Conservation (phyloP, 2,888 invertebrate species). For the Scaptodrosophila latifasciaeformis region DNA sequence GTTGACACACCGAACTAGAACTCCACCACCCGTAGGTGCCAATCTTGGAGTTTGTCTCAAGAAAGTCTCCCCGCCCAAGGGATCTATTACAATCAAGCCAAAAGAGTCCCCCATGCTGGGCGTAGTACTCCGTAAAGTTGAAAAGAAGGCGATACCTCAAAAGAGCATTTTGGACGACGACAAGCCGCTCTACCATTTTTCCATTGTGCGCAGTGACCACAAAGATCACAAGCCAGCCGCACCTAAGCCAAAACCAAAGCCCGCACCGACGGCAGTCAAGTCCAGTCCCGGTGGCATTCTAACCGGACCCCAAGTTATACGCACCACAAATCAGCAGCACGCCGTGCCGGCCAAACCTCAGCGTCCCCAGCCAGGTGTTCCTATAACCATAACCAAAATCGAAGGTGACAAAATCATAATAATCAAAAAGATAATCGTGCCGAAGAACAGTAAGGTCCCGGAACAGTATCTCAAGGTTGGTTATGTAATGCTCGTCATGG, state of each 20-base stretch:
- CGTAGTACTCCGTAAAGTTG: constrained; percentile 73
- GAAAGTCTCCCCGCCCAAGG: constrained; percentile 70
- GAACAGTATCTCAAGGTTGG: constrained; percentile 74
- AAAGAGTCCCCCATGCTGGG: constrained; percentile 72
- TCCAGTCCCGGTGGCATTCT: constrained; percentile 67
- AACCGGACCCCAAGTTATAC: constrained; percentile 63
- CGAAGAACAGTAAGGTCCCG: constrained; percentile 75
- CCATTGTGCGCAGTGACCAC: constrained; percentile 72
- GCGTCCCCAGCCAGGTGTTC: constrained; percentile 69
- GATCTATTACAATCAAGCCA: constrained; percentile 70
- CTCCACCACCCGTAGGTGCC: constrained; percentile 73
- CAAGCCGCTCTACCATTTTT: constrained; percentile 72
- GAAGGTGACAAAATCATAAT: constrained; percentile 75
- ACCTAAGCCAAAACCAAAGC: constrained; percentile 60
- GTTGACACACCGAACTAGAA: constrained; percentile 67
- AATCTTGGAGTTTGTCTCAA: constrained; percentile 72
- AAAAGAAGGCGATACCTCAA: constrained; percentile 70
- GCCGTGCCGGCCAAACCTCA: constrained; percentile 42
- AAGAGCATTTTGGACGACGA: constrained; percentile 74
- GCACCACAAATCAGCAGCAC: constrained; percentile 37
- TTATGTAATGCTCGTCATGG: too few species aligned
- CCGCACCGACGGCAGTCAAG: constrained; percentile 60
- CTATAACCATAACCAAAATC: constrained; percentile 74
- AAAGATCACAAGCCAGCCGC: constrained; percentile 64
- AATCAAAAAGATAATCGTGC: constrained; percentile 74